Percentiles rank a stretch among this genome's conserved stretches.
phyloP scores from a whole-genome alignment of 1,140 invertebrate species.

The Drosophila navojoa region DNA sequence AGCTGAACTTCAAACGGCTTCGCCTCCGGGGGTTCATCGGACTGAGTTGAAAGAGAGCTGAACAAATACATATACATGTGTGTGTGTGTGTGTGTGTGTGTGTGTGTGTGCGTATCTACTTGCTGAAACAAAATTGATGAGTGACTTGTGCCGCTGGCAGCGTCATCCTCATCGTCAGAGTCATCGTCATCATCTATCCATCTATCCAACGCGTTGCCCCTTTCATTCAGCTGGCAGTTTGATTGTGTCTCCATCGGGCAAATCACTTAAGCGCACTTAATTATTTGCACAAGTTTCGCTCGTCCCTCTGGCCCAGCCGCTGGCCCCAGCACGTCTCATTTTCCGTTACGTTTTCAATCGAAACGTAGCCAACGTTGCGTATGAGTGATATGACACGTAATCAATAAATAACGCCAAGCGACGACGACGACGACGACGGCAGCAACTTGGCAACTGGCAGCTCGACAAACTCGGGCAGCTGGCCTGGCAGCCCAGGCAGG shows the following conservation, averaged over 20 bases:
- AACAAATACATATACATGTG: not conserved
- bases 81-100: not conserved
- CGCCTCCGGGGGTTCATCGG: slow-evolving; percentile 35
- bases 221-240: not conserved
- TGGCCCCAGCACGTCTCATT: slow-evolving; percentile 52
- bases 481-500: not conserved
- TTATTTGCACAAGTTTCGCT: slow-evolving; percentile 78
- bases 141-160: slow-evolving; percentile 49
- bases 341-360: slow-evolving; percentile 74
- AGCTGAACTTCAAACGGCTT: slow-evolving; percentile 38
- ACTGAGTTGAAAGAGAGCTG: slow-evolving; percentile 21
- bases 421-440: too few relatives aligned
- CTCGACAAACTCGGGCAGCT: not conserved
- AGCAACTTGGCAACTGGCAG: slow-evolving; percentile 22
- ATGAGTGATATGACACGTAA: slow-evolving; percentile 81
- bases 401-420: slow-evolving; percentile 76
- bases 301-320: too few relatives aligned
- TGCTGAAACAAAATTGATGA: slow-evolving; percentile 50
- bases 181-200: slow-evolving; percentile 32
- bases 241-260: slow-evolving; percentile 57
- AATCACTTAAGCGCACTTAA: slow-evolving; percentile 82
- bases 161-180: slow-evolving; percentile 40
- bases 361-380: slow-evolving; percentile 55
- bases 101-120: not conserved
- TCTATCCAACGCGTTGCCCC: not conserved